Evolutionary conservation across 2,113 vertebrate species (phyloP).

Genomic region (Hemicordylus capensis): DNA sequence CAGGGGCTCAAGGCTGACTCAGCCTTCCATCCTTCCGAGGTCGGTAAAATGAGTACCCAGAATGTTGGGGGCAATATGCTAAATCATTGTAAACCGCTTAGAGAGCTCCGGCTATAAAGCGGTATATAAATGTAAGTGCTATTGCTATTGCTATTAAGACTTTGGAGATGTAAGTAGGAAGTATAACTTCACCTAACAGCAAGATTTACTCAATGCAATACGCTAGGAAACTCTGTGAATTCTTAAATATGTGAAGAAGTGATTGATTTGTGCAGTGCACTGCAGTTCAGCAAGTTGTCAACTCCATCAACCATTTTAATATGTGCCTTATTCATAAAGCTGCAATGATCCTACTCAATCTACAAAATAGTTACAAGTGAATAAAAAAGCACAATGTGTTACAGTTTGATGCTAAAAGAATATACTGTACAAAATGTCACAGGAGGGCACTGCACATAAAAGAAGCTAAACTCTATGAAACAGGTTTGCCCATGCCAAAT

Average conservation of each 20-base stretch:
- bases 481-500: not conserved
- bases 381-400: not conserved
- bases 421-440: not conserved
- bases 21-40: too few species aligned
- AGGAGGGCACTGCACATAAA: not conserved
- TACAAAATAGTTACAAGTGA: not conserved
- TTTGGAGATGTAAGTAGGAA: too few species aligned
- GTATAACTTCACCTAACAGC: too few species aligned
- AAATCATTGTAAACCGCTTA: too few species aligned
- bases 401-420: not conserved
- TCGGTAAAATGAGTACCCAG: too few species aligned
- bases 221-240: not conserved
- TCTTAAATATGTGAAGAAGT: not conserved
- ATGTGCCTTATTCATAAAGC: not conserved
- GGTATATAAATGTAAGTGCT: too few species aligned
- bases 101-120: too few species aligned
- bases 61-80: too few species aligned
- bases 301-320: not conserved
- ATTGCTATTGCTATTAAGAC: too few species aligned
- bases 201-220: not conserved
- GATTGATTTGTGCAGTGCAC: not conserved
- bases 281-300: not conserved
- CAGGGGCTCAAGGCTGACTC: too few species aligned
- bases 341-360: not conserved
- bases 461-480: not conserved